Base-by-base conservation (phyloP, 1,140 invertebrate genomes). In the Augochlora pura region DNA sequence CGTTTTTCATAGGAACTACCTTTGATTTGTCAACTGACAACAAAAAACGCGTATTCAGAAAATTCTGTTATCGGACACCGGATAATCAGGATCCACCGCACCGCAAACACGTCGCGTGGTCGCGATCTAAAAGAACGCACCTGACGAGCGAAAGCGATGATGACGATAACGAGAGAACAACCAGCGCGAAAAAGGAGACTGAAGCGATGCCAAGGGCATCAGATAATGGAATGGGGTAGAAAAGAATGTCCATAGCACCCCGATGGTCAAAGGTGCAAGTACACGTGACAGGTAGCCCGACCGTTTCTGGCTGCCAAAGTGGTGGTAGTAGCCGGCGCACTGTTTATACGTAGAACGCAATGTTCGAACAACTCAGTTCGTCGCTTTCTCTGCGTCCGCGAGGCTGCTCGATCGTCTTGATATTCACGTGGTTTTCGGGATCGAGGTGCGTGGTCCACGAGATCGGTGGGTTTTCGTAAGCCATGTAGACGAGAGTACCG, bases 261-360 rank as follows among this genome's bases (percentile, higher is more conserved):
- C 14, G 25, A 32, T 42, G 25, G 64, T 60, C 18, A 39, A 32
- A 59, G 49, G 68, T 77, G 18, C 54, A 62, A 57, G 59, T 60
- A 67, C 63, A 46, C 14, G 42, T 2, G 27, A 59, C 64, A 42
- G 42, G 59, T 27, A 46, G 42, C 42, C 42, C 32, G 8, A 64
- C 1, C 12, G 46, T 54, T 42, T 23, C 38, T 42, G n/a, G 21
- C 1, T 27, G 54, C 10, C 57, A 71, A 84, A 81, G 88, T 90
- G 88, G 88, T 90, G 87, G 89, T 83, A 90, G 77, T 67, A 84
- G 68, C 42, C 42, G 42, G 42, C 78, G 94, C 92, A 71, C 89
- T 89, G 68, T 93, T 94, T 88, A 93, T 94, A 85, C 87, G 91
- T 74, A 84, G 32, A 88, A 87, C 87, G 82, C 87, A 83, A 91